Percentiles rank a stretch among this genome's conserved stretches.
Evolutionary conservation across 2,113 vertebrate species (phyloP).

Genomic region (Antigone vipio): DNA sequence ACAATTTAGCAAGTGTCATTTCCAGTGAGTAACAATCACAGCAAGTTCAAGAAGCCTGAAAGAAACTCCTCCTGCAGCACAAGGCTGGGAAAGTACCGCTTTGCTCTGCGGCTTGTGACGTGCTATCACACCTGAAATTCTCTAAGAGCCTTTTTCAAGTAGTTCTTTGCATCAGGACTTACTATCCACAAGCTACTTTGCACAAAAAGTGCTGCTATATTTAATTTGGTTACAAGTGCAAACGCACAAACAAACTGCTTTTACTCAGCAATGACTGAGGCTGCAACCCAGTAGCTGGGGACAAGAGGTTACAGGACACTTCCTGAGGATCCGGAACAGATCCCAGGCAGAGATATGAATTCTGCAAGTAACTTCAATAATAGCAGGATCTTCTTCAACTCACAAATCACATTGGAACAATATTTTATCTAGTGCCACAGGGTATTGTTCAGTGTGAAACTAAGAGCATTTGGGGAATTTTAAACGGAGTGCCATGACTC

Average conservation of each 20-base stretch:
- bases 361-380: neutral
- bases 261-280: neutral
- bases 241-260: neutral
- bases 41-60: neutral
- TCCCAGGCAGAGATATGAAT: neutral
- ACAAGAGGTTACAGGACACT: neutral
- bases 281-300: neutral
- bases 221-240: neutral
- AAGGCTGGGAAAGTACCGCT: neutral
- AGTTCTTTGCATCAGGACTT: neutral
- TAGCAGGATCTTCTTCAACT: neutral
- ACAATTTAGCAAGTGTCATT: neutral
- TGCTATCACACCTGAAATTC: neutral
- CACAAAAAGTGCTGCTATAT: no score
- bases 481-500: neutral
- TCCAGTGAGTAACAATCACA: neutral
- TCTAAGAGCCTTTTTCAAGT: neutral
- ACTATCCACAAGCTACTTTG: neutral
- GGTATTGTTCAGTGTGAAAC: neutral
- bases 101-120: neutral
- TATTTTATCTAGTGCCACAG: neutral
- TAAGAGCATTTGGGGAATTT: neutral
- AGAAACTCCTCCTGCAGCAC: neutral
- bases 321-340: neutral
- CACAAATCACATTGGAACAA: neutral